Evolutionary conservation across 2,797 vertebrate genomes (phyloP).

Genomic region (Tenualosa ilisha): DNA sequence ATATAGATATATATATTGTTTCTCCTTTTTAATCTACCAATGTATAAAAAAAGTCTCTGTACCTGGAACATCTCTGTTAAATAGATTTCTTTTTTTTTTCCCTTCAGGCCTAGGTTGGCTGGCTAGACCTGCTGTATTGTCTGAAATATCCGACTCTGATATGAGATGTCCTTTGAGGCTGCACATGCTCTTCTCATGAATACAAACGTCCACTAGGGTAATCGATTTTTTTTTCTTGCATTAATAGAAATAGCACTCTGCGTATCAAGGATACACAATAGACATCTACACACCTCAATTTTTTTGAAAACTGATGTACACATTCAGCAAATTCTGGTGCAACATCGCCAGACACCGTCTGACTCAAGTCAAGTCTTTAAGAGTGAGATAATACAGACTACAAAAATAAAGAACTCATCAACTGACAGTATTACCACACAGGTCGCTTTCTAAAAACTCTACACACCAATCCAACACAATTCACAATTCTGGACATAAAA

Average conservation of each 20-base stretch:
- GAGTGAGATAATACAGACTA: conserved; percentile 40
- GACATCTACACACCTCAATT: conserved; percentile 47
- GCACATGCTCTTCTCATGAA: conserved; percentile 44
- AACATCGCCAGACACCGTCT: conserved; percentile 38
- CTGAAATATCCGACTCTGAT: conserved; percentile 31
- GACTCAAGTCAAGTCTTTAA: conserved; percentile 27
- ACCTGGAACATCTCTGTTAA: conserved; percentile 43
- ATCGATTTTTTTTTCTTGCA: conserved; percentile 35
- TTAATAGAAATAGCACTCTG: conserved; percentile 45
- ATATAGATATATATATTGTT: conserved; percentile 40
- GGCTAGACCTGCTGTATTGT: neutral
- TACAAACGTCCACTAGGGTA: conserved; percentile 40
- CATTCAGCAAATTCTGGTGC: conserved; percentile 32
- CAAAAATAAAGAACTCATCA: conserved; percentile 19
- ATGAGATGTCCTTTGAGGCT: conserved; percentile 43
- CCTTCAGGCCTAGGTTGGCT: neutral
- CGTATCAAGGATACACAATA: conserved; percentile 50
- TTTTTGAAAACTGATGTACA: conserved; percentile 21
- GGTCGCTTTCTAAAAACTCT: conserved; percentile 16
- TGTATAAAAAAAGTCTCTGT: conserved; percentile 47
- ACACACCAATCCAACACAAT: conserved; percentile 33
- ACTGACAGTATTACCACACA: conserved; percentile 25
- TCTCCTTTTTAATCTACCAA: conserved; percentile 49
- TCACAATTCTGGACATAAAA: conserved; percentile 46
- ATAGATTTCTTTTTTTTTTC: conserved; percentile 23